These are phyloP conservation scores for Mesaphorura yosii DNA, from an alignment of 1,140 invertebrate species.

Conservation along the genomic window DNA sequence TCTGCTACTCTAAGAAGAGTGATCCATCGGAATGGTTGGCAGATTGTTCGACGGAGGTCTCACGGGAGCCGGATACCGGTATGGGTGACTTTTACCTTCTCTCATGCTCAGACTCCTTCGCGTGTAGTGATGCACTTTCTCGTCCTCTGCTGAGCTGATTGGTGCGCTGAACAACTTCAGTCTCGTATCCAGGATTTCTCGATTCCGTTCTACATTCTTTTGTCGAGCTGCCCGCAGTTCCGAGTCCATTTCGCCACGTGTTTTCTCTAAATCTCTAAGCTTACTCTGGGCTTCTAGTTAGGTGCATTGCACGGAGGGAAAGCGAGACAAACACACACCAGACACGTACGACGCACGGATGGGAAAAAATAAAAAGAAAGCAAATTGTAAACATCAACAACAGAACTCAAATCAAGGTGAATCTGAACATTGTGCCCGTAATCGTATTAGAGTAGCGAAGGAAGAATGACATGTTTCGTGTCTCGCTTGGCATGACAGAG, in stretches of 20 bases:
- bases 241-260: slow-evolving; percentile 51
- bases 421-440: no score
- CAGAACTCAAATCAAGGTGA: background rate
- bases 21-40: no score
- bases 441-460: no score
- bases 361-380: no score
- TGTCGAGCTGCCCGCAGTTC: slow-evolving; percentile 52
- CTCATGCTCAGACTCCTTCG: slow-evolving; percentile 29
- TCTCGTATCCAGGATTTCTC: slow-evolving; percentile 51
- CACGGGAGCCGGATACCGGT: no score
- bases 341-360: background rate
- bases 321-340: background rate
- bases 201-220: slow-evolving; percentile 55
- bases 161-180: slow-evolving; percentile 35
- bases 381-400: background rate
- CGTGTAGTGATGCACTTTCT: slow-evolving; percentile 21
- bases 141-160: slow-evolving; percentile 28
- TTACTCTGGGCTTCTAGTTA: slow-evolving; percentile 50
- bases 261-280: slow-evolving; percentile 53
- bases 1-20: no score
- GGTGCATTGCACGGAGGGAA: background rate
- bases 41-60: no score
- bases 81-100: slow-evolving; percentile 26
- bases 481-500: no score
- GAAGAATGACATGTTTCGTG: no score